Percentiles rank a stretch among this genome's conserved stretches.
Evolutionary conservation across 2,888 invertebrate species (phyloP).

Genomic region (Pogonocherus hispidulus): DNA sequence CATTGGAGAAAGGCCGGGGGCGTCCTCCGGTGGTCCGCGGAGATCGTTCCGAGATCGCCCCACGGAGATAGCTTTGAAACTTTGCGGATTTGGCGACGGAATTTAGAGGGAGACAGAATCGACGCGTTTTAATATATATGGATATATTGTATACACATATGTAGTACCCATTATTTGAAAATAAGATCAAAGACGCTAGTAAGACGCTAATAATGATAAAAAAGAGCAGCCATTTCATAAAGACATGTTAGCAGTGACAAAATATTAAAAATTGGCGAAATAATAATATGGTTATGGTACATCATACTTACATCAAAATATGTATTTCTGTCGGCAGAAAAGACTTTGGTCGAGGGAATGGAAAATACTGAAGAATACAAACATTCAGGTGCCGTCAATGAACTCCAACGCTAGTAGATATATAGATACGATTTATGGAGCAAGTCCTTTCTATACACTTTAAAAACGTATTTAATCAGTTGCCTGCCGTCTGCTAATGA

Average conservation of each 20-base stretch:
- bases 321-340: neutral
- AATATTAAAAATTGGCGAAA: neutral
- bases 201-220: neutral
- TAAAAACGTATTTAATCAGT: neutral
- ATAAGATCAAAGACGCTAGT: constrained; percentile 14
- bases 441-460: constrained; percentile 19
- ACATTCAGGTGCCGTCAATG: neutral
- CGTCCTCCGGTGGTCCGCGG: too few species aligned
- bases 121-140: too few species aligned
- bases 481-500: neutral
- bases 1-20: too few species aligned
- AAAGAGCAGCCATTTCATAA: neutral
- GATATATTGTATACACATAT: constrained; percentile 19
- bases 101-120: too few species aligned
- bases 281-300: neutral
- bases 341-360: too few species aligned
- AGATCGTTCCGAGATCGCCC: too few species aligned
- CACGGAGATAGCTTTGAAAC: too few species aligned
- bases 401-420: too few species aligned
- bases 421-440: constrained; percentile 6
- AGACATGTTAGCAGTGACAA: neutral
- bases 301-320: neutral
- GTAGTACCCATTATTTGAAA: constrained; percentile 25
- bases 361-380: neutral
- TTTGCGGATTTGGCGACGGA: too few species aligned